These are phyloP conservation scores for Proteles cristata DNA, from an alignment of 2,113 vertebrate species.

Conservation along the genomic window DNA sequence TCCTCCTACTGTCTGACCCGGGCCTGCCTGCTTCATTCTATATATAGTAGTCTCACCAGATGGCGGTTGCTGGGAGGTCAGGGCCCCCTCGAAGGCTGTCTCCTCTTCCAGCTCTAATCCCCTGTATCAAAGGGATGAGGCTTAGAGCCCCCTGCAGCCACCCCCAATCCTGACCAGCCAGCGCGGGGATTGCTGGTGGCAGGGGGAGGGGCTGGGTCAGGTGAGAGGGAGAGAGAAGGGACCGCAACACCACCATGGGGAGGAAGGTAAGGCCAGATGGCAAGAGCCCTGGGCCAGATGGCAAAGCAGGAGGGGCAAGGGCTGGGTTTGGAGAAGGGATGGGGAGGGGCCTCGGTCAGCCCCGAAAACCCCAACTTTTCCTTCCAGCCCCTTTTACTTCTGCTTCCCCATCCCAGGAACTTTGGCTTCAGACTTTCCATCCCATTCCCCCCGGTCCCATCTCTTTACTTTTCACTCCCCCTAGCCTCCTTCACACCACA, in stretches of 20 bases:
- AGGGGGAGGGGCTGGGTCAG: not conserved
- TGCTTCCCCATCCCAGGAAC: not conserved
- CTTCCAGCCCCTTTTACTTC: not conserved
- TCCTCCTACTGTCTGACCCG: constrained; percentile 29
- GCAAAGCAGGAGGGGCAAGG: constrained; percentile 35
- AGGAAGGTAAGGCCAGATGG: constrained; percentile 72
- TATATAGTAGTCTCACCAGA: constrained; percentile 80
- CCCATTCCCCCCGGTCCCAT: not conserved
- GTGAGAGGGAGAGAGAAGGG: not conserved
- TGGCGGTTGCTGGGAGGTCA: constrained; percentile 70
- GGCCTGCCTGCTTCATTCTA: constrained; percentile 39
- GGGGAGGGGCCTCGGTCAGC: not conserved
- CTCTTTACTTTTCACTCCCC: not conserved
- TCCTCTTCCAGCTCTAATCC: constrained; percentile 80
- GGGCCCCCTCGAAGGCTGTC: constrained; percentile 62
- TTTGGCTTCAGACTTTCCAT: not conserved
- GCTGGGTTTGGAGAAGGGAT: not conserved
- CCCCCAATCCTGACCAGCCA: not conserved
- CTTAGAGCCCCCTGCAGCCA: constrained; percentile 57
- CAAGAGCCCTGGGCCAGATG: constrained; percentile 27
- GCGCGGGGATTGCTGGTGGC: not conserved
- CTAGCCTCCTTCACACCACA: not conserved
- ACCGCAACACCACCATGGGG: not conserved
- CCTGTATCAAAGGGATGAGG: constrained; percentile 78
- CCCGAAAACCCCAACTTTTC: not conserved